These are phyloP conservation scores for Phyllotreta striolata DNA, from an alignment of 2,888 invertebrate species.

Conservation along the genomic window DNA sequence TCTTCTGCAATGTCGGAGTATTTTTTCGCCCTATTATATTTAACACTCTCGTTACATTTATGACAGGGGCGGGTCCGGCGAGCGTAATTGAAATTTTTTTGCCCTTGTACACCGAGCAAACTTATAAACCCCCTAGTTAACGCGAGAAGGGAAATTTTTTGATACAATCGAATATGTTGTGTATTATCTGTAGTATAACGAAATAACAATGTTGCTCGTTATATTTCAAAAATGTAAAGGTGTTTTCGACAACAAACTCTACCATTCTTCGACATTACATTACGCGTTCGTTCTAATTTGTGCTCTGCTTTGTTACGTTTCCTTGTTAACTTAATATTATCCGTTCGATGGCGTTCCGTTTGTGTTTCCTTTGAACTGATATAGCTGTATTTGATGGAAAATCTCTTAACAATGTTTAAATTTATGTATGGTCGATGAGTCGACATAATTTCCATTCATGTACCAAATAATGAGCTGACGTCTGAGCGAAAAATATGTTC, in stretches of 20 bases:
- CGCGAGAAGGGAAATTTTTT: too few species aligned
- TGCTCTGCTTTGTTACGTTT: conserved; percentile 5
- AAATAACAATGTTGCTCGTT: too few species aligned
- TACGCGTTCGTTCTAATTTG: conserved; percentile 8
- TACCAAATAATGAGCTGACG: conserved; percentile 33
- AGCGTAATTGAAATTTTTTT: conserved; percentile 4
- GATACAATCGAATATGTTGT: too few species aligned
- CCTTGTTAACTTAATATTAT: conserved; percentile 22
- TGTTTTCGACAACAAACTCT: neutral
- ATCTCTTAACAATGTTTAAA: conserved; percentile 33
- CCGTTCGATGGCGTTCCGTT: conserved; percentile 7
- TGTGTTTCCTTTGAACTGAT: conserved; percentile 24
- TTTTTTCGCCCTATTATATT: conserved; percentile 16
- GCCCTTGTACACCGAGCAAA: too few species aligned
- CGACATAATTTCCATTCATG: conserved; percentile 34
- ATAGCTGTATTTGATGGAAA: conserved; percentile 29
- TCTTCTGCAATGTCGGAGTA: conserved; percentile 15
- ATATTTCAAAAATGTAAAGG: neutral
- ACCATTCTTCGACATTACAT: neutral
- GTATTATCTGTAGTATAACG: too few species aligned
- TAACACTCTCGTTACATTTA: conserved; percentile 3
- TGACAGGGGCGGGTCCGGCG: conserved; percentile 9
- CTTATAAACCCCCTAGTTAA: too few species aligned
- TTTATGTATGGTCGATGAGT: conserved; percentile 34
- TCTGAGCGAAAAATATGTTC: conserved; percentile 34